Percentiles rank a stretch among this genome's conserved stretches.
phyloP scores from a whole-genome alignment of 1,140 invertebrate species.

The Cepaea nemoralis region DNA sequence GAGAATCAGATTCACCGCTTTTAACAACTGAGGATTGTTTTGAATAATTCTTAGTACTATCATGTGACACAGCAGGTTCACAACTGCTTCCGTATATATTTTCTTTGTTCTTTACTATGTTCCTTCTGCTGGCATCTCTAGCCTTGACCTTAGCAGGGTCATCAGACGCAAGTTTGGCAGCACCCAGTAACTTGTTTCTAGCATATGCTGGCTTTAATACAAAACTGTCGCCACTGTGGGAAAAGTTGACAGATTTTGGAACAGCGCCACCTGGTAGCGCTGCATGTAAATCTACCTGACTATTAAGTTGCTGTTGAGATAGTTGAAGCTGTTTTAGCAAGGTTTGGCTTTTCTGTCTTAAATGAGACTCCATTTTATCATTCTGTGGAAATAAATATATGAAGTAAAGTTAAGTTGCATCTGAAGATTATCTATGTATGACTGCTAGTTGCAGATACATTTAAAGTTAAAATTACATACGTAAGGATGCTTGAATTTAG shows the following conservation, averaged over 20 bases:
- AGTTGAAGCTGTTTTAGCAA: not conserved
- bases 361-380: not conserved
- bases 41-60: not conserved
- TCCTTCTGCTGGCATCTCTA: not conserved
- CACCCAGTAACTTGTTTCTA: not conserved
- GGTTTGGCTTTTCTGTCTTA: not conserved
- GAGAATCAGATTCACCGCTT: not conserved
- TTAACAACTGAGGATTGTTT: not conserved
- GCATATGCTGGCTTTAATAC: not conserved
- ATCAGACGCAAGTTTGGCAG: not conserved
- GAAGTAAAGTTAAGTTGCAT: too few species aligned
- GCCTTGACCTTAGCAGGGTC: not conserved
- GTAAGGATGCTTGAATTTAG: too few species aligned
- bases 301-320: not conserved
- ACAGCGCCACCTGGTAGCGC: too few species aligned
- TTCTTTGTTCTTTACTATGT: not conserved
- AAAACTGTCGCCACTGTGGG: not conserved
- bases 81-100: not conserved
- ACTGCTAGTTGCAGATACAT: too few species aligned
- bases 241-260: not conserved
- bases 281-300: not conserved
- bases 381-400: slow-evolving; percentile 1
- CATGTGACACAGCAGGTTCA: not conserved
- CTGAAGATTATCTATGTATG: too few species aligned
- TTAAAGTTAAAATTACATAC: too few species aligned